Evolutionary conservation across 1,140 invertebrate genomes (phyloP), one percentile per base, ranked within the genome.

Genomic region (Chlorops oryzae): DNA sequence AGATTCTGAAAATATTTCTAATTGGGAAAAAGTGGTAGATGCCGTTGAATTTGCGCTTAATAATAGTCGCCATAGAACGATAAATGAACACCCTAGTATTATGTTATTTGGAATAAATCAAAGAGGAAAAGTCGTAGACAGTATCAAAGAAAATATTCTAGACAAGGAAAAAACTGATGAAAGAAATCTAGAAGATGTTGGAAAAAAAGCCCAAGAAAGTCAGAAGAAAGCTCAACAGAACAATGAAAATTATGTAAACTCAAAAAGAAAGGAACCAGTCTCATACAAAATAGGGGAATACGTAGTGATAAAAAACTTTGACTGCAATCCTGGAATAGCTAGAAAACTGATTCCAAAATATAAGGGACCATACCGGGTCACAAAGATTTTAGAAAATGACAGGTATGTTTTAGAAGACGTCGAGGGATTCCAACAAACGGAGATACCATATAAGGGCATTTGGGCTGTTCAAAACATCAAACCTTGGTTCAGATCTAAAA

Each of bases 1-100:
- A 7, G n/a, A n/a, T 32, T 2, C 27, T 9, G 40, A 50, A 12
- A 22, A 13, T 7, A 21, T 21, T 5, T 25, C n/a, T n/a, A 37
- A 54, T 17, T 63, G 56, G 57, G 54, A 59, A 37, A 49, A 32
- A 40, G n/a, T 48, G 2, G 32, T 62, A 22, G 18, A 23, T 12
- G n/a, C 56, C 0, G 50, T 56, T 5, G 56, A 64, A 47, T 54
- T 52, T 50, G 44, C 53, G 0, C 22, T 63, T 3, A 61, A 63
- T 45, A 59, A 61, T 45, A 51, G 57, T 6, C 20, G 47, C 20
- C 23, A 53, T 48, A 52, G 55, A 18, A 46, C 44, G 5, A 63
- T 46, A 3, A 52, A 25, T 40, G 59, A 2, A 38, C n/a, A n/a
- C n/a, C n/a, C n/a, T n/a, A n/a, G n/a, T n/a, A n/a, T n/a, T n/a